These are phyloP conservation scores for Plectropomus leopardus DNA, from an alignment of 2,113 vertebrate genomes.

Conservation along the genomic window DNA sequence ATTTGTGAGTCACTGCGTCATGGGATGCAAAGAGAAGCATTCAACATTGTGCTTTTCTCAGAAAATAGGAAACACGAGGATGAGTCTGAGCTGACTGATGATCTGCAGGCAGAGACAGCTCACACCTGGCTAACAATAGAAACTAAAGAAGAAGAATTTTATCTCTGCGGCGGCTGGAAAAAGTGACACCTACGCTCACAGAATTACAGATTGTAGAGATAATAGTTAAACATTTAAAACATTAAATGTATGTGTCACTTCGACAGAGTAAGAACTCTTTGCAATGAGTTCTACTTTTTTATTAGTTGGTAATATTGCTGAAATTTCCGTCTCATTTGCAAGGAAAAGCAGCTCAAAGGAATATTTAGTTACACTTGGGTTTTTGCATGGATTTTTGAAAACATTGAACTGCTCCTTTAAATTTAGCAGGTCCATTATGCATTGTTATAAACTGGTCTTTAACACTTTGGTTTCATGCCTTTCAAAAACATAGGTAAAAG, in stretches of 20 bases:
- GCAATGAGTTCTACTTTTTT: not conserved
- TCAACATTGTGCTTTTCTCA: not conserved
- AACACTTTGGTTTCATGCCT: no score
- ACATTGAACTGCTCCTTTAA: not conserved
- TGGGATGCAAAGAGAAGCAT: slow-evolving; percentile 15
- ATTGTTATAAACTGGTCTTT: not conserved
- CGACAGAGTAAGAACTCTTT: not conserved
- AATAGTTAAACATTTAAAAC: not conserved
- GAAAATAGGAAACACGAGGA: slow-evolving; percentile 45
- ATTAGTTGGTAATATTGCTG: not conserved
- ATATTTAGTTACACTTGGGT: no score
- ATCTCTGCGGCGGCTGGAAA: not conserved
- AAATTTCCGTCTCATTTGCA: not conserved
- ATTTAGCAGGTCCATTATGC: not conserved
- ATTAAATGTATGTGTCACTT: not conserved
- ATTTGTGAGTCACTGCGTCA: slow-evolving; percentile 53
- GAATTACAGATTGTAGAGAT: not conserved
- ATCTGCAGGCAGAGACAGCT: slow-evolving; percentile 25
- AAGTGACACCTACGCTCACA: not conserved
- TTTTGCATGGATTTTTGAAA: not conserved
- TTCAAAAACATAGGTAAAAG: no score
- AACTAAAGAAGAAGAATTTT: not conserved
- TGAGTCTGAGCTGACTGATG: slow-evolving; percentile 1
- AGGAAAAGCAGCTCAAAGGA: not conserved
- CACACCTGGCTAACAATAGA: slow-evolving; percentile 53